Evolutionary conservation across 2,888 invertebrate species (phyloP).

Genomic region (Drosophila nr. fundita): DNA sequence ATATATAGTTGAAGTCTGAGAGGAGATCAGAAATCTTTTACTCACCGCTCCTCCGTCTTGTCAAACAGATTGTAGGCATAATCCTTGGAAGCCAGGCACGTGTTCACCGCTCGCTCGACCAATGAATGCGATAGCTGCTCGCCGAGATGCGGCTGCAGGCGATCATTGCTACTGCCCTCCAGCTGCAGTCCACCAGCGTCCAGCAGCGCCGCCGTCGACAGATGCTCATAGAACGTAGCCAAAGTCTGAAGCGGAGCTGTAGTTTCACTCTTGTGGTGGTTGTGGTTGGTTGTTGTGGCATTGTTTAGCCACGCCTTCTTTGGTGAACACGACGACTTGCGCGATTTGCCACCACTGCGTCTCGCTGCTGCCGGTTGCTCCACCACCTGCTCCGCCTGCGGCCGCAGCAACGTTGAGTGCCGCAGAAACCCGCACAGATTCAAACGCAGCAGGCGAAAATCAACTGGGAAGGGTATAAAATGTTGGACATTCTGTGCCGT

Average conservation of each 20-base stretch:
- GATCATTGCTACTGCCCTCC: constrained; percentile 59
- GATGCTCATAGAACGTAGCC: constrained; percentile 85
- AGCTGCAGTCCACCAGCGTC: constrained; percentile 45
- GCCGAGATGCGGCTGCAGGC: constrained; percentile 71
- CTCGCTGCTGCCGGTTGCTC: constrained; percentile 2
- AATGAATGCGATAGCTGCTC: constrained; percentile 81
- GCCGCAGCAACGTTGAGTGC: constrained; percentile 54
- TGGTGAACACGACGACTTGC: constrained; percentile 80
- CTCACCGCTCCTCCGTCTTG: constrained; percentile 73
- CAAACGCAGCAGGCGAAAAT: constrained; percentile 77
- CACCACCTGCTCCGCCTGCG: constrained; percentile 27
- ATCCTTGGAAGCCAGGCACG: constrained; percentile 73
- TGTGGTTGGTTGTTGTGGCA: constrained; percentile 34
- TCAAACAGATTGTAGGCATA: constrained; percentile 83
- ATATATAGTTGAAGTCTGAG: neutral
- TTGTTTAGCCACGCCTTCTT: constrained; percentile 80
- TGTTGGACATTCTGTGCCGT: constrained; percentile 77
- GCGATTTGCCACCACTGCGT: constrained; percentile 37
- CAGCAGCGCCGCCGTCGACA: constrained; percentile 83
- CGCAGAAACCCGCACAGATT: constrained; percentile 78
- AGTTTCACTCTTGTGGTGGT: constrained; percentile 15
- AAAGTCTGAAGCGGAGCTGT: constrained; percentile 84
- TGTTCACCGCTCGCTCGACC: constrained; percentile 79
- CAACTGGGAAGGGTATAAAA: constrained; percentile 82
- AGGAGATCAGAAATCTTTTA: neutral